A percentile compares a stretch with the other conserved stretches of the same genome.
phyloP scores from a whole-genome alignment of 2,113 vertebrate genomes.

The Hemicordylus capensis region DNA sequence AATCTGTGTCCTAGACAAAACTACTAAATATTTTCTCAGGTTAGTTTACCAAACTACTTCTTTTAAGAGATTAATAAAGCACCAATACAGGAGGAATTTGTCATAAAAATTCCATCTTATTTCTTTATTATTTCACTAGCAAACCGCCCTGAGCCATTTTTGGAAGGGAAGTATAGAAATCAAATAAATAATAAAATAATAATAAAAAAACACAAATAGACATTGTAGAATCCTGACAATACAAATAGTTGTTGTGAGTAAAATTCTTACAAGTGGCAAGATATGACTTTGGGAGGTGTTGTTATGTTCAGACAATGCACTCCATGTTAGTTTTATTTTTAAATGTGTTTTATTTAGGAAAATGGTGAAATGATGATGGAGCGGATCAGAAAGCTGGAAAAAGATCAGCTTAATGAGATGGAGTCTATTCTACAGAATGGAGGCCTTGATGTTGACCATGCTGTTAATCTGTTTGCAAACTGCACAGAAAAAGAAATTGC shows the following conservation, averaged over 20 bases:
- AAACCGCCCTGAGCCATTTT: too few species aligned
- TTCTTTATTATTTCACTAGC: too few species aligned
- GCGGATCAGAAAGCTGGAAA: slow-evolving; percentile 83
- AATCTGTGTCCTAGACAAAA: not conserved
- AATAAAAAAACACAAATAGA: too few species aligned
- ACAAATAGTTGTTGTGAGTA: not conserved
- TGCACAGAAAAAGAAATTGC: slow-evolving; percentile 82
- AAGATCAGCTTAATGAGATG: slow-evolving; percentile 80
- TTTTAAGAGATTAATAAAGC: not conserved
- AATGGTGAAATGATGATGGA: slow-evolving; percentile 80
- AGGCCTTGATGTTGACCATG: slow-evolving; percentile 69
- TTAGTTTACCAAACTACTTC: not conserved
- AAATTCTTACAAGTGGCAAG: not conserved
- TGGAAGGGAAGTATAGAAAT: too few species aligned
- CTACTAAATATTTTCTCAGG: not conserved
- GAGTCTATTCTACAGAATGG: slow-evolving; percentile 80
- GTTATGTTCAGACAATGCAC: not conserved
- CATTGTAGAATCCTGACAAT: not conserved
- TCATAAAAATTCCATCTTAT: not conserved
- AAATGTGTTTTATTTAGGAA: slow-evolving; percentile 70
- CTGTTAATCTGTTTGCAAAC: slow-evolving; percentile 80
- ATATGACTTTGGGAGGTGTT: not conserved
- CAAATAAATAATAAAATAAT: too few species aligned
- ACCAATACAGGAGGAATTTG: not conserved
- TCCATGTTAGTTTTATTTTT: slow-evolving; percentile 27